Evolutionary conservation across 2,113 vertebrate genomes (phyloP).

Genomic region (Aegithalos caudatus): DNA sequence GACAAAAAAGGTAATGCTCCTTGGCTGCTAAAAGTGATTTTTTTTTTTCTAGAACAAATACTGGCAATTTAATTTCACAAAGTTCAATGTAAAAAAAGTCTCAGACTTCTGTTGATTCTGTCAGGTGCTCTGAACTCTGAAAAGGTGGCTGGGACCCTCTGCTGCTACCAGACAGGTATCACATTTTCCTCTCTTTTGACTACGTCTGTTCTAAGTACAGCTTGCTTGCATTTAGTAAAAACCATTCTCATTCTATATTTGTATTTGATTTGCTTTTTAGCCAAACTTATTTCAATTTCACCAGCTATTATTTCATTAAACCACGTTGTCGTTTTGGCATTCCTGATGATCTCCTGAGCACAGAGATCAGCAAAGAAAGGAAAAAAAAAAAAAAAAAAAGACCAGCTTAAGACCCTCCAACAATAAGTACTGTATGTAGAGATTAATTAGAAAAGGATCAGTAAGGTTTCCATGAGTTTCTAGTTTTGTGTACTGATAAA

Average conservation of each 20-base stretch:
- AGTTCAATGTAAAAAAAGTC: not conserved
- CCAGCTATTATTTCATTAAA: slow-evolving; percentile 59
- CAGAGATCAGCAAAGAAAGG: not conserved
- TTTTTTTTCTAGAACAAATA: not conserved
- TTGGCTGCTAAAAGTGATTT: not conserved
- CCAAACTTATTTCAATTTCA: slow-evolving; percentile 53
- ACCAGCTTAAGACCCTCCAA: not conserved
- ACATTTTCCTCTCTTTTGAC: slow-evolving; percentile 68
- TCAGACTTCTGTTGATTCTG: not conserved
- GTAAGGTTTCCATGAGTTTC: slow-evolving; percentile 15
- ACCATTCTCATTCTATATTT: slow-evolving; percentile 49
- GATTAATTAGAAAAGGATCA: slow-evolving; percentile 56
- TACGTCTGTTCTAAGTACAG: slow-evolving; percentile 63
- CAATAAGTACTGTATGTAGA: slow-evolving; percentile 44
- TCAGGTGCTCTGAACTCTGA: slow-evolving; percentile 10
- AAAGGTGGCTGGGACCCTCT: slow-evolving; percentile 59
- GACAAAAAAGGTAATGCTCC: not conserved
- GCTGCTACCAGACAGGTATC: slow-evolving; percentile 67
- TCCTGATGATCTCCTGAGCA: slow-evolving; percentile 16
- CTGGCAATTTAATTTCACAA: not conserved
- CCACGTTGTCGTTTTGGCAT: slow-evolving; percentile 10
- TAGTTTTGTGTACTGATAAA: slow-evolving; percentile 47
- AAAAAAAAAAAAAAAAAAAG: not conserved
- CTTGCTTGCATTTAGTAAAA: slow-evolving; percentile 59
- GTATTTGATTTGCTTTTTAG: slow-evolving; percentile 55